These are phyloP conservation scores for Platalea minor DNA, from an alignment of 2,797 vertebrate species.

Conservation along the genomic window DNA sequence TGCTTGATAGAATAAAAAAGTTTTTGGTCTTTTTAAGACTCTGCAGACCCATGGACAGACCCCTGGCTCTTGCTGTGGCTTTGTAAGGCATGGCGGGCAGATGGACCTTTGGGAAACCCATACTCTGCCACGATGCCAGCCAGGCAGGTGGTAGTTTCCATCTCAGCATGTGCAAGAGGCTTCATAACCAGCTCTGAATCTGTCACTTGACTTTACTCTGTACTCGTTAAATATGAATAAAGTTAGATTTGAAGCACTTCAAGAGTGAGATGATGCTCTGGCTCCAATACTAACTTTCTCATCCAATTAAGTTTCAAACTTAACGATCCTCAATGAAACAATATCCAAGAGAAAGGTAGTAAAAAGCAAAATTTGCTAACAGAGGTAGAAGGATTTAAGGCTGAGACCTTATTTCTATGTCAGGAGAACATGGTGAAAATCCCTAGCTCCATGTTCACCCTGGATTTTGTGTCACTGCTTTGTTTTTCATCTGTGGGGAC, in stretches of 20 bases:
- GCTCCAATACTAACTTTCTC: not conserved
- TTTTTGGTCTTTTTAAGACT: not conserved
- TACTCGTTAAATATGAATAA: not conserved
- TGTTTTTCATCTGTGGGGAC: not conserved
- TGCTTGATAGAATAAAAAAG: not conserved
- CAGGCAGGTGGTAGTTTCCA: not conserved
- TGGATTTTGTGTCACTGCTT: not conserved
- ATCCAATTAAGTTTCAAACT: not conserved
- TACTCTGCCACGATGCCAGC: rapidly evolving
- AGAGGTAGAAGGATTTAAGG: not conserved
- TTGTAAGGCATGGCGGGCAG: too few species aligned
- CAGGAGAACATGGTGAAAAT: not conserved
- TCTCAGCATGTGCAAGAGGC: not conserved
- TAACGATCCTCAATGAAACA: not conserved
- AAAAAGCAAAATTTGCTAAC: not conserved
- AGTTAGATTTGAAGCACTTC: not conserved
- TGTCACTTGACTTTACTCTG: not conserved
- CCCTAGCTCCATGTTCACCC: not conserved
- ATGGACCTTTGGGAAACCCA: not conserved
- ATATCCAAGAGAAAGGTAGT: not conserved
- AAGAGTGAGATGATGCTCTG: not conserved
- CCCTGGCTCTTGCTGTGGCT: not conserved
- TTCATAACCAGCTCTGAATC: not conserved
- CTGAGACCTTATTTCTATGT: not conserved
- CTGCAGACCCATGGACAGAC: not conserved